These are phyloP conservation scores for Drosophila bunnanda DNA, from an alignment of 2,888 invertebrate species.

Conservation along the genomic window DNA sequence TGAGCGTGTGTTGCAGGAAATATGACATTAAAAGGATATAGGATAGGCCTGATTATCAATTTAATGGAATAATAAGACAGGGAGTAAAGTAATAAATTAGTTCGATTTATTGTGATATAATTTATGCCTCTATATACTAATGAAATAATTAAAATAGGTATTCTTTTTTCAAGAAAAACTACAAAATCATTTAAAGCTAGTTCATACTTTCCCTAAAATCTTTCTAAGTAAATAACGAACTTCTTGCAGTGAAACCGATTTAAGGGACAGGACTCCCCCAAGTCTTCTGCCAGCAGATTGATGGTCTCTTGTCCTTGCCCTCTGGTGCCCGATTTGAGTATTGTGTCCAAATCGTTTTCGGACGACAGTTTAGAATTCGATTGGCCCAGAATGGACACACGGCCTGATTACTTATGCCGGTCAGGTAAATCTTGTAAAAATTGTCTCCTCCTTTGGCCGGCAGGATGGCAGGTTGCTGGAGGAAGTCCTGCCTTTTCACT, in stretches of 20 bases:
- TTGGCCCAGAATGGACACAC: constrained; percentile 37
- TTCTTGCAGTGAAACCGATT: neutral
- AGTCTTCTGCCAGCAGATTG: constrained; percentile 4
- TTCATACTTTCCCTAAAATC: neutral
- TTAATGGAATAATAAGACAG: neutral
- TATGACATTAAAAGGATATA: constrained; percentile 1
- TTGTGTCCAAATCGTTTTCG: constrained; percentile 73
- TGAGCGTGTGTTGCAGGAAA: neutral
- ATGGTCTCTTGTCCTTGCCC: constrained; percentile 34
- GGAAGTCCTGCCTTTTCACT: constrained; percentile 28
- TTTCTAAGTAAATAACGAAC: too few species aligned
- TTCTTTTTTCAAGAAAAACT: neutral
- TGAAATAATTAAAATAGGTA: neutral
- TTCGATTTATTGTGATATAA: neutral
- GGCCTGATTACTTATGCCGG: constrained; percentile 74
- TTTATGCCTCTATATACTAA: too few species aligned
- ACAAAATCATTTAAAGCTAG: neutral
- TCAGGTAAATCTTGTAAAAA: constrained; percentile 77
- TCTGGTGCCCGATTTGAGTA: constrained; percentile 39
- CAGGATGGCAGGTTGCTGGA: neutral
- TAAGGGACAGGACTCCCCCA: neutral
- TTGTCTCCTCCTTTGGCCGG: constrained; percentile 31
- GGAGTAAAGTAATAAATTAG: neutral
- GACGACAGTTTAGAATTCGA: constrained; percentile 77
- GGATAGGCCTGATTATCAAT: neutral